phyloP scores from a whole-genome alignment of 2,113 vertebrate genomes.

The Gasterosteus aculeatus region DNA sequence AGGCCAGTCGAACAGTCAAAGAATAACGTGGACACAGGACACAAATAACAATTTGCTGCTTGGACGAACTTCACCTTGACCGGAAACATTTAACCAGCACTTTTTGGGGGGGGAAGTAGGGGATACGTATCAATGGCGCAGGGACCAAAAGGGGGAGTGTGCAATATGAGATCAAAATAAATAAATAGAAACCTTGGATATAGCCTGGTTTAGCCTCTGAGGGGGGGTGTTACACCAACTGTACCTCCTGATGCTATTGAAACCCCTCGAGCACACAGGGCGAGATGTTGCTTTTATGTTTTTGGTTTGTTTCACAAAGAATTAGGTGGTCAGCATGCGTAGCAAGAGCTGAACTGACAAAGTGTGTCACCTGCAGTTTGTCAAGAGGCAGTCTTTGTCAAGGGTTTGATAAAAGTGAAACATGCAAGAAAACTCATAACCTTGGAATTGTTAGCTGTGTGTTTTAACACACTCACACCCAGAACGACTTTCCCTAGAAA shows the following conservation, averaged over 20 bases:
- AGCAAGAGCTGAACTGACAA: neutral
- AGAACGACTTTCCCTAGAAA: neutral
- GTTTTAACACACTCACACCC: conserved; percentile 17
- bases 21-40: neutral
- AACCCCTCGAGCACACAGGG: neutral
- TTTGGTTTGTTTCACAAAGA: neutral
- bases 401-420: neutral
- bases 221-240: neutral
- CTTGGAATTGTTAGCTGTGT: neutral
- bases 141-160: neutral
- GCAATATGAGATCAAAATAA: neutral
- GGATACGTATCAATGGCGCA: neutral
- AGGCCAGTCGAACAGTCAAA: neutral
- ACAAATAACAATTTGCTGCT: neutral
- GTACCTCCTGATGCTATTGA: neutral
- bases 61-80: neutral
- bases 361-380: neutral
- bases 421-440: neutral
- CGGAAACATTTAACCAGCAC: neutral
- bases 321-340: neutral
- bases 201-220: neutral
- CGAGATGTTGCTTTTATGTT: neutral
- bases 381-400: neutral
- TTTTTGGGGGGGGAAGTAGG: neutral
- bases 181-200: neutral